phyloP scores from a whole-genome alignment of 2,888 invertebrate genomes.

The Crocallis elinguaria region DNA sequence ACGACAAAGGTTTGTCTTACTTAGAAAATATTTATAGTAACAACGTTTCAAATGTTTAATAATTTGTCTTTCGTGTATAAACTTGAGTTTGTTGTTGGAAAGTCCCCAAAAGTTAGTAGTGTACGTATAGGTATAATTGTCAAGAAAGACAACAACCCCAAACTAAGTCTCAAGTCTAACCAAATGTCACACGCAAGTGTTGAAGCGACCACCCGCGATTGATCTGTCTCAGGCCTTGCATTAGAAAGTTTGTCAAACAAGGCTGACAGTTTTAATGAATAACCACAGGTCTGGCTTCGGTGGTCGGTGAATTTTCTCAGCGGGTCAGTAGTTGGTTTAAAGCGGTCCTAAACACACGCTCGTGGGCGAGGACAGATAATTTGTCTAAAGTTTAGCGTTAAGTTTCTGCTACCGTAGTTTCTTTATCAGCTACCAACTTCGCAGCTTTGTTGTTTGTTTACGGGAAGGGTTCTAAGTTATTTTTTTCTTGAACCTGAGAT shows the following conservation, averaged over 20 bases:
- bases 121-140: conserved; percentile 33
- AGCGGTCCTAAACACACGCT: conserved; percentile 66
- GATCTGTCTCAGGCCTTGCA: conserved; percentile 33
- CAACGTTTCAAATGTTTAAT: background rate
- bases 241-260: conserved; percentile 16
- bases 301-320: conserved; percentile 55
- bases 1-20: conserved; percentile 1
- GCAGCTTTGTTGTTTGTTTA: conserved; percentile 42
- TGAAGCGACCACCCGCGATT: conserved; percentile 41
- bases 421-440: conserved; percentile 56
- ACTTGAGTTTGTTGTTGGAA: conserved; percentile 1
- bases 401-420: conserved; percentile 56
- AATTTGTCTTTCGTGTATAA: background rate
- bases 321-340: conserved; percentile 50
- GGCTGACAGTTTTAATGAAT: conserved; percentile 41
- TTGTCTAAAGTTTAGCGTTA: conserved; percentile 57
- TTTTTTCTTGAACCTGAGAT: conserved; percentile 16
- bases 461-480: conserved; percentile 14
- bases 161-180: conserved; percentile 37
- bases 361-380: conserved; percentile 55
- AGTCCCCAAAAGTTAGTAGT: conserved; percentile 19
- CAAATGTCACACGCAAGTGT: conserved; percentile 56
- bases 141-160: conserved; percentile 42
- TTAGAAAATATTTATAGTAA: conserved; percentile 4
- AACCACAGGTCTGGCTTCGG: conserved; percentile 39